Evolutionary conservation across 2,888 invertebrate genomes (phyloP).

Genomic region (Cryptophagus acutangulus): DNA sequence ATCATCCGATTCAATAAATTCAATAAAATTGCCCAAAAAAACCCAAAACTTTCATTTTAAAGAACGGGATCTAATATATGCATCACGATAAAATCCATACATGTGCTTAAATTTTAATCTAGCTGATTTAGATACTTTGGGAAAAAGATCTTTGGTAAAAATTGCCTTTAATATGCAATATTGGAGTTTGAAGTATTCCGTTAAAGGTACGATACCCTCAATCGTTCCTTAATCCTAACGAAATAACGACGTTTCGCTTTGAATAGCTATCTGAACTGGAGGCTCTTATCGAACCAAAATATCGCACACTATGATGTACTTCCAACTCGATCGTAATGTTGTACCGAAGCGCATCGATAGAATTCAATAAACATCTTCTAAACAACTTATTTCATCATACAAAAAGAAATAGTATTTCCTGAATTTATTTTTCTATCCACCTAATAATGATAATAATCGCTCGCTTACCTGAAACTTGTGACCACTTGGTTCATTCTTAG

Average conservation of each 20-base stretch:
- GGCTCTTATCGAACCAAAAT: background rate
- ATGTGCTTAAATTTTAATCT: too few species aligned
- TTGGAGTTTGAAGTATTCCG: constrained; percentile 19
- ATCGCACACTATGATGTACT: constrained; percentile 2
- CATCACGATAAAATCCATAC: too few species aligned
- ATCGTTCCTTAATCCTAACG: constrained; percentile 22
- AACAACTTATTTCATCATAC: constrained; percentile 26
- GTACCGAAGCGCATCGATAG: constrained; percentile 20
- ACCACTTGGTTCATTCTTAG: constrained; percentile 90
- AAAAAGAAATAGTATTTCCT: too few species aligned
- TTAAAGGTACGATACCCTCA: constrained; percentile 20
- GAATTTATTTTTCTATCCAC: too few species aligned
- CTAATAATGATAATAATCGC: too few species aligned
- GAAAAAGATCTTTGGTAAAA: too few species aligned
- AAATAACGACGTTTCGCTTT: constrained; percentile 24
- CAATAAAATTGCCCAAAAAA: too few species aligned
- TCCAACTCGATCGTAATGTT: constrained; percentile 20
- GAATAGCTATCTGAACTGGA: constrained; percentile 20
- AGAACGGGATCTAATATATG: too few species aligned
- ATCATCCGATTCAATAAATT: too few species aligned
- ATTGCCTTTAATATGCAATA: too few species aligned
- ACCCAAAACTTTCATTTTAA: too few species aligned
- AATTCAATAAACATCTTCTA: constrained; percentile 27
- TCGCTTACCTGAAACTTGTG: constrained; percentile 78
- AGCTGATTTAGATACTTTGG: too few species aligned